Conservation (phyloP, 2,797 vertebrate genomes). For the Gymnothorax reevesii region DNA sequence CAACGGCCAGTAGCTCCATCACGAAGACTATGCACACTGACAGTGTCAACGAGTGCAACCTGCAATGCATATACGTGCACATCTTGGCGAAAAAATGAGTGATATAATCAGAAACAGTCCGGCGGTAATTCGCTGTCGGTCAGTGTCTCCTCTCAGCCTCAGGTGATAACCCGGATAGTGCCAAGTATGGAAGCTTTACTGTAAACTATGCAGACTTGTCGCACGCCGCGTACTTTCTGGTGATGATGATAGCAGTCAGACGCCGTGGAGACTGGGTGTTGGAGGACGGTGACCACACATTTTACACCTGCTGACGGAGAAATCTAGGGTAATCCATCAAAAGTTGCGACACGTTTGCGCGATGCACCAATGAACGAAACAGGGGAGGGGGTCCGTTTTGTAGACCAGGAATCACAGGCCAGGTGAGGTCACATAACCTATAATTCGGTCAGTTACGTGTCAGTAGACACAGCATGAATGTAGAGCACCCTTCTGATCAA, state of each 20-base stretch:
- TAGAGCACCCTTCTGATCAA: background rate
- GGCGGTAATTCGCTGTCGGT: slow-evolving; percentile 20
- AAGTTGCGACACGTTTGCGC: slow-evolving; percentile 75
- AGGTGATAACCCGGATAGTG: background rate
- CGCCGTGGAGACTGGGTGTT: slow-evolving; percentile 42
- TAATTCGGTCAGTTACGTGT: slow-evolving; percentile 20
- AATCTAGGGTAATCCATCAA: slow-evolving; percentile 79
- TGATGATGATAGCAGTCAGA: slow-evolving; percentile 44
- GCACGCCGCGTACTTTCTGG: slow-evolving; percentile 33
- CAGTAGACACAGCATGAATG: background rate
- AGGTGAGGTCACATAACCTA: slow-evolving; percentile 30
- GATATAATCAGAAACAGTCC: slow-evolving; percentile 23
- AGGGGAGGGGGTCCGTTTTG: background rate
- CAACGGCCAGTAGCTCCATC: slow-evolving; percentile 56
- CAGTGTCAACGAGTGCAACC: slow-evolving; percentile 44
- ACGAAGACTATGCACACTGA: slow-evolving; percentile 59
- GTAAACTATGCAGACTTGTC: slow-evolving; percentile 3
- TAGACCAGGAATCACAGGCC: slow-evolving; percentile 2
- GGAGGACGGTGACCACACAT: slow-evolving; percentile 54
- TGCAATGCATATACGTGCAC: slow-evolving; percentile 33
- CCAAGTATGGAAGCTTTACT: background rate
- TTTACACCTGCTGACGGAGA: slow-evolving; percentile 57
- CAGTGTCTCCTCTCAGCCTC: slow-evolving; percentile 18
- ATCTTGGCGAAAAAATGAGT: slow-evolving; percentile 25
- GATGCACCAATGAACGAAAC: slow-evolving; percentile 76